These are phyloP conservation scores for Bradysia coprophila DNA, from an alignment of 1,140 invertebrate species.

Conservation along the genomic window DNA sequence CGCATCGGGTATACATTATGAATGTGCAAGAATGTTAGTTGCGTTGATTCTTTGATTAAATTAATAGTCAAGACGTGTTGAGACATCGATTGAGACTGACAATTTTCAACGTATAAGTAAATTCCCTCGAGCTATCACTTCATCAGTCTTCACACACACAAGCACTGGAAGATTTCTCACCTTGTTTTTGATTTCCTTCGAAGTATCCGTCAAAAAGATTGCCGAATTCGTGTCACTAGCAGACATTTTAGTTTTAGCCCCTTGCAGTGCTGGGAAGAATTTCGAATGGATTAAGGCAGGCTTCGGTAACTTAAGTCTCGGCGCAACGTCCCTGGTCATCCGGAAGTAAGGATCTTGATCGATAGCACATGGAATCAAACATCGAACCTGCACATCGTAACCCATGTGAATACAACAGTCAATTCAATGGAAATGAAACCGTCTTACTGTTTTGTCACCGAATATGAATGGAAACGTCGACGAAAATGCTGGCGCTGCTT, in stretches of 20 bases:
- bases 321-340: slow-evolving; percentile 95
- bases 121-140: too few relatives aligned
- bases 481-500: slow-evolving; percentile 89
- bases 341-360: slow-evolving; percentile 99
- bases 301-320: slow-evolving; percentile 69
- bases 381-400: slow-evolving; percentile 32
- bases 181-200: slow-evolving; percentile 96
- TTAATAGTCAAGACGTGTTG: too few relatives aligned
- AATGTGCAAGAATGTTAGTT: too few relatives aligned
- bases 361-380: slow-evolving; percentile 95
- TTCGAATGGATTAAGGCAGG: slow-evolving; percentile 87
- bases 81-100: too few relatives aligned
- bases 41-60: too few relatives aligned
- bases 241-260: slow-evolving; percentile 96
- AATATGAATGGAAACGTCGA: slow-evolving; percentile 95
- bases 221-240: slow-evolving; percentile 88
- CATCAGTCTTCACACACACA: not conserved
- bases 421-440: not conserved
- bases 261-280: slow-evolving; percentile 93
- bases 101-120: too few relatives aligned
- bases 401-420: not conserved
- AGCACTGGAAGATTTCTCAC: slow-evolving; percentile 18
- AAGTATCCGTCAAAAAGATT: slow-evolving; percentile 86
- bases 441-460: slow-evolving; percentile 47
- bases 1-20: too few relatives aligned